These are phyloP conservation scores for Rhinichthys osculus DNA, from an alignment of 2,797 vertebrate genomes.

Conservation along the genomic window DNA sequence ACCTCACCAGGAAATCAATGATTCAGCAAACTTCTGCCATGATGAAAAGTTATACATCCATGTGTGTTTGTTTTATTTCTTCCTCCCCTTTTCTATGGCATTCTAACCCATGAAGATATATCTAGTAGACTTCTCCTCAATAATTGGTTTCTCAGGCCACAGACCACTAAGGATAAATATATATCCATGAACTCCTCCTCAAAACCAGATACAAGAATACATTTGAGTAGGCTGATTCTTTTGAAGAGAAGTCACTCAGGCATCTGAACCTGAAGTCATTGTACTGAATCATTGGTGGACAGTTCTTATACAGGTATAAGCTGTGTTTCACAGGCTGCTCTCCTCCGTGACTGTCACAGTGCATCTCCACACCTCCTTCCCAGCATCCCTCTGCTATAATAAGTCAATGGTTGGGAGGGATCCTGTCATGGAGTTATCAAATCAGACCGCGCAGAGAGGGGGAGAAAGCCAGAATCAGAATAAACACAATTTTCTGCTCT, in stretches of 20 bases:
- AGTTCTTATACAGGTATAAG: conserved; percentile 26
- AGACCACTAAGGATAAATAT: conserved; percentile 14
- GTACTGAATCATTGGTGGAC: conserved; percentile 30
- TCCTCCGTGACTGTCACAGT: conserved; percentile 44
- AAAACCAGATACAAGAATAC: conserved; percentile 34
- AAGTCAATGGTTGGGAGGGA: conserved; percentile 49
- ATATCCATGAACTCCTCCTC: conserved; percentile 26
- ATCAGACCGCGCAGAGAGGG: conserved; percentile 28
- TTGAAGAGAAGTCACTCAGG: conserved; percentile 19
- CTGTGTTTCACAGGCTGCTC: conserved; percentile 18
- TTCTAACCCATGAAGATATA: conserved; percentile 1
- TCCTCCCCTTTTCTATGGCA: background rate
- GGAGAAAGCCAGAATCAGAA: conserved; percentile 42
- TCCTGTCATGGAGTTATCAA: conserved; percentile 53
- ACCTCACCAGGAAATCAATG: conserved; percentile 52
- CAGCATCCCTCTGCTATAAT: conserved; percentile 46
- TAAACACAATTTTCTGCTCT: conserved; percentile 57
- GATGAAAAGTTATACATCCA: conserved; percentile 24
- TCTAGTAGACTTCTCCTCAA: conserved; percentile 16
- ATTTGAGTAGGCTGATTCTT: conserved; percentile 15
- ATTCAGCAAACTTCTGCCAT: conserved; percentile 43
- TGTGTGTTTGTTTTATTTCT: conserved; percentile 1
- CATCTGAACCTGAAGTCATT: conserved; percentile 7
- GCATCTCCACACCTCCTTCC: conserved; percentile 29
- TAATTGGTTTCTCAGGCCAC: conserved; percentile 33